Evolutionary conservation across 2,888 invertebrate genomes (phyloP).

Genomic region (Caenorhabditis sp.): DNA sequence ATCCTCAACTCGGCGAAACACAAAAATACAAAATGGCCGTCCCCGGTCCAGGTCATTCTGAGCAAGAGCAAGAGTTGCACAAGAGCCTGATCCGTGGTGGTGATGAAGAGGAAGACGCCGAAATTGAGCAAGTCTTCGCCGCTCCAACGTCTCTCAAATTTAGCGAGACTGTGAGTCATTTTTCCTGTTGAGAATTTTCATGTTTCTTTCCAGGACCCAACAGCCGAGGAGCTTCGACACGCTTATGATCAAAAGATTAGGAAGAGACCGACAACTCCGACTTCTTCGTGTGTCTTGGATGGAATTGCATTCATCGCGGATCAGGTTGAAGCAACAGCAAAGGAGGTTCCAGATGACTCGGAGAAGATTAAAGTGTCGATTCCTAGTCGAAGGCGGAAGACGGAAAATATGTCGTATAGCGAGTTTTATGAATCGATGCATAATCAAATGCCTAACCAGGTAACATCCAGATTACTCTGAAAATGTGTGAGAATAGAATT

Average conservation of each 20-base stretch:
- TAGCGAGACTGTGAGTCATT: not conserved
- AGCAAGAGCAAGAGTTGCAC: slow-evolving; percentile 68
- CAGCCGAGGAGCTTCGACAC: slow-evolving; percentile 46
- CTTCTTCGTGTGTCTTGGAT: slow-evolving; percentile 45
- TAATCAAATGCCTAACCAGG: slow-evolving; percentile 46
- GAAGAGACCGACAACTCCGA: slow-evolving; percentile 65
- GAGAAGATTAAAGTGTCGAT: slow-evolving; percentile 55
- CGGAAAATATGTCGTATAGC: slow-evolving; percentile 50
- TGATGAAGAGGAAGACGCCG: slow-evolving; percentile 49
- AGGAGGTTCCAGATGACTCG: slow-evolving; percentile 5
- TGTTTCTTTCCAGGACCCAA: slow-evolving; percentile 8
- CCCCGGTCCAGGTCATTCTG: slow-evolving; percentile 66
- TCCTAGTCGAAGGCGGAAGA: slow-evolving; percentile 29
- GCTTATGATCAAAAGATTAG: slow-evolving; percentile 56
- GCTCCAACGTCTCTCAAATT: slow-evolving; percentile 22
- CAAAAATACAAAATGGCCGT: slow-evolving; percentile 69
- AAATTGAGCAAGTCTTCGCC: slow-evolving; percentile 17
- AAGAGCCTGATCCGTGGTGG: slow-evolving; percentile 53
- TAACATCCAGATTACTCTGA: not conserved
- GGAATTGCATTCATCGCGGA: slow-evolving; percentile 43
- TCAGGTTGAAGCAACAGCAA: not conserved
- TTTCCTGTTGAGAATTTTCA: not conserved
- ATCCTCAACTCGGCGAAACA: slow-evolving; percentile 66
- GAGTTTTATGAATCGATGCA: slow-evolving; percentile 66
- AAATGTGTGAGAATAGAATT: too few relatives aligned